A percentile compares a stretch with the other conserved stretches of the same genome.
Evolutionary conservation across 2,888 invertebrate species (phyloP).

Genomic region (Seira sanloemensis): DNA sequence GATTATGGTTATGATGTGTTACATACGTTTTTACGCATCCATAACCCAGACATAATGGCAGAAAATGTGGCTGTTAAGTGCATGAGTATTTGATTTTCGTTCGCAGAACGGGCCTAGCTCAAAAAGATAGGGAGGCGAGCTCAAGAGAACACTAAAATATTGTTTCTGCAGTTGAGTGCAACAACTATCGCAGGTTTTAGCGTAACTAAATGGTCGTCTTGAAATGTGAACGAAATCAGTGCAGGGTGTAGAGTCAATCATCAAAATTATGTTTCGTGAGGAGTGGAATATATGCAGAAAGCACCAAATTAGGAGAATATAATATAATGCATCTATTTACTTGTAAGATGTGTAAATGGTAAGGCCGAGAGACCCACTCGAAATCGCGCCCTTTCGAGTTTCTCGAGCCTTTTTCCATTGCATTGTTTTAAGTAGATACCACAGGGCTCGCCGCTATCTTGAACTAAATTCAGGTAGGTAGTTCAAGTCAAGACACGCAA

Average conservation of each 20-base stretch:
- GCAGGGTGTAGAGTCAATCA: neutral
- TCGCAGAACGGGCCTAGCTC: neutral
- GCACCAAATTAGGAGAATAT: too few relatives aligned
- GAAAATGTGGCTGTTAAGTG: constrained; percentile 12
- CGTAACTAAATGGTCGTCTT: neutral
- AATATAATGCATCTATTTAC: too few relatives aligned
- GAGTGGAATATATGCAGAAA: too few relatives aligned
- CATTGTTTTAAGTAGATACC: too few relatives aligned
- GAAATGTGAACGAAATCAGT: neutral
- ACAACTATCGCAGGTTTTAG: neutral
- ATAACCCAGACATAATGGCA: constrained; percentile 25
- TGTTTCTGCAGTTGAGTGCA: neutral
- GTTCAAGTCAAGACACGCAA: too few relatives aligned
- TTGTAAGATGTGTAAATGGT: too few relatives aligned
- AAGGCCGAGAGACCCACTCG: too few relatives aligned
- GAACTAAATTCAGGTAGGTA: too few relatives aligned
- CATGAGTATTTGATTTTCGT: neutral
- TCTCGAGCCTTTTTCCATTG: too few relatives aligned
- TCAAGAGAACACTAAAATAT: too few relatives aligned
- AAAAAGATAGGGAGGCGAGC: neutral
- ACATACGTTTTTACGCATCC: constrained; percentile 30
- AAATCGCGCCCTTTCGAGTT: too few relatives aligned
- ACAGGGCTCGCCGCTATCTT: too few relatives aligned
- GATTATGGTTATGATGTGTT: neutral
- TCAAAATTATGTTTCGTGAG: neutral